These are phyloP conservation scores for Hippopotamus amphibius DNA, from an alignment of 2,113 vertebrate genomes.

Conservation along the genomic window DNA sequence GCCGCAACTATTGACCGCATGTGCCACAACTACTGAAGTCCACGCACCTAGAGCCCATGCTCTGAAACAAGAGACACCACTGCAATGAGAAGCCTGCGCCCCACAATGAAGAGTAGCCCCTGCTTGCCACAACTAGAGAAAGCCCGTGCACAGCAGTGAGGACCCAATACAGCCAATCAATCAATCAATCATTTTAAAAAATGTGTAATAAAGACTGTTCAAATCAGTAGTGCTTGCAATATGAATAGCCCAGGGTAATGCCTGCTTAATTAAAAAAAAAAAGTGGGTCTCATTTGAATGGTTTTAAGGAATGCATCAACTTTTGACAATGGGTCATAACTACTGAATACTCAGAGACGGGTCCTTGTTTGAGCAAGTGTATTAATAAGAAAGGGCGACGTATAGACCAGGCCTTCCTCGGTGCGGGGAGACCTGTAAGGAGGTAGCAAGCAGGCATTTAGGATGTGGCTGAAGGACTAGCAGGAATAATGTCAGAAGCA, in stretches of 20 bases:
- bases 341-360: not conserved
- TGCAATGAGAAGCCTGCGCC: too few species aligned
- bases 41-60: too few species aligned
- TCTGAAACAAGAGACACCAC: too few species aligned
- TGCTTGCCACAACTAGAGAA: too few species aligned
- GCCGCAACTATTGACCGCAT: too few species aligned
- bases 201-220: not conserved
- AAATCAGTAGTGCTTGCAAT: not conserved
- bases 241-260: not conserved
- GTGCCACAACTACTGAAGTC: too few species aligned
- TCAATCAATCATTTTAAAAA: too few species aligned
- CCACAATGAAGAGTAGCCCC: too few species aligned
- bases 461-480: not conserved
- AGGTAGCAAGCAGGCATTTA: not conserved
- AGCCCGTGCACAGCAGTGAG: too few species aligned
- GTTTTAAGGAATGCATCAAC: not conserved
- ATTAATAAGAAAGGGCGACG: not conserved
- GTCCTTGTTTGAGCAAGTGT: not conserved
- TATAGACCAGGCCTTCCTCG: not conserved
- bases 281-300: not conserved
- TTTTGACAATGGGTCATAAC: not conserved
- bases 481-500: not conserved
- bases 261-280: not conserved
- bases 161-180: too few species aligned
- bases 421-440: not conserved